phyloP scores from a whole-genome alignment of 2,113 vertebrate genomes.

The Procapra przewalskii region DNA sequence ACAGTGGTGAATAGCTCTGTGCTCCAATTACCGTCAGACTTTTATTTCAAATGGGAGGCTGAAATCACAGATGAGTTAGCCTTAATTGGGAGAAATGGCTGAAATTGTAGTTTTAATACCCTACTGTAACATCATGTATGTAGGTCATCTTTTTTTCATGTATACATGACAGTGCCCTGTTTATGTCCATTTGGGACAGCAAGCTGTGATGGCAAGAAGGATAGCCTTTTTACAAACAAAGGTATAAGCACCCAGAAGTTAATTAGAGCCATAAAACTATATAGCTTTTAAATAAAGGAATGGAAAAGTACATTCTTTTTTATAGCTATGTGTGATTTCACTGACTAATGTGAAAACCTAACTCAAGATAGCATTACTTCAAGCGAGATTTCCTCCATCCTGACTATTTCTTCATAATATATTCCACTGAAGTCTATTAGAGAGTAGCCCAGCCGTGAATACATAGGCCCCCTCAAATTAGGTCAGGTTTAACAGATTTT shows the following conservation, averaged over 20 bases:
- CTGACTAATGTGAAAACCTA: neutral
- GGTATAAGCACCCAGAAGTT: neutral
- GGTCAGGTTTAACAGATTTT: neutral
- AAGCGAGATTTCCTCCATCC: neutral
- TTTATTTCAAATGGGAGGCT: conserved; percentile 69
- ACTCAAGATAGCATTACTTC: neutral
- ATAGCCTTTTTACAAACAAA: neutral
- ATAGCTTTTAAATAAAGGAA: neutral
- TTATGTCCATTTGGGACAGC: neutral
- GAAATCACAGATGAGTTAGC: conserved; percentile 59
- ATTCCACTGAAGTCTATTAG: neutral
- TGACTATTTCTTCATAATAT: neutral
- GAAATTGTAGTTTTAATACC: conserved; percentile 47
- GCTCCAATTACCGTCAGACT: conserved; percentile 66
- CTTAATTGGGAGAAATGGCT: conserved; percentile 68
- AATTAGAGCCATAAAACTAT: neutral
- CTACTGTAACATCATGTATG: neutral
- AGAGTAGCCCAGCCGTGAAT: neutral
- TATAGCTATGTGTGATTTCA: neutral
- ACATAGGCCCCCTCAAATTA: neutral
- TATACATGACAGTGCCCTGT: neutral
- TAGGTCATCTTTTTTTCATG: neutral
- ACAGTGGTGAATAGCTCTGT: conserved; percentile 60
- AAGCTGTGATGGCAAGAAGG: neutral
- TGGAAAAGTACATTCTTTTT: neutral